Base-by-base conservation (phyloP, 2,888 invertebrate species). In the Pseudococcus longispinus region DNA sequence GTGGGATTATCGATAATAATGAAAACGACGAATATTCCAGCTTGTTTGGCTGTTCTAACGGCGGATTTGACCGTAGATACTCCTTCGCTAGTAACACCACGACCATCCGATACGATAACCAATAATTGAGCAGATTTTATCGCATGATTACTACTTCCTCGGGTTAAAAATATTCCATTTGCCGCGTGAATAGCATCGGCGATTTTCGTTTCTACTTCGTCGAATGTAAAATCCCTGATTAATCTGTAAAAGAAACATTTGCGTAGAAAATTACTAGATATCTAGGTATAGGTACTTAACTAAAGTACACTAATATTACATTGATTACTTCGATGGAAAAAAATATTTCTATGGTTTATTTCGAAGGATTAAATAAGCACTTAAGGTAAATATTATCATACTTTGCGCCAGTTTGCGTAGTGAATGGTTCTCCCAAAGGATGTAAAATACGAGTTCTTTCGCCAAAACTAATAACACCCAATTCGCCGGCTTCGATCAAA, bases 1-100 rank as follows among this genome's bases (percentile, higher is more conserved):
- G 94, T 93, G 9, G 97, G 97, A 92, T 97, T 98, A 91, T 99
- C 99, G 80, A 99, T 94, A 88, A 99, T 95, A 84, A 99, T 94
- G 90, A 98, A 99, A 6, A 99, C 96, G 88, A 97, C 93, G 91
- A 99, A 99, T 89, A 99, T 94, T 65, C 96, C 94, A 87, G 94
- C 93, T 85, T 96, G 93, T 88, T 95, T 93, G 4, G 97, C 97
- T 89, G 94, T 91, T 89, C 97, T 92, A 0, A 98, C 95, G 0
- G 97, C 95, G 89, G 93, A 93, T 88, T 92, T 92, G 2, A 98
- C 96, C 88, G 92, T 93, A 0, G 94, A 94, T 89, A 94, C 94
- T 0, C 98, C 98, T 90, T 97, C 96, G 5, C 95, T 95, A 91
- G 96, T 96, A 88, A 98, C 94, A 1, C 98, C 98, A 70, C 98